Evolutionary conservation across 2,888 invertebrate genomes (phyloP).

Genomic region (Anaspis maculata): DNA sequence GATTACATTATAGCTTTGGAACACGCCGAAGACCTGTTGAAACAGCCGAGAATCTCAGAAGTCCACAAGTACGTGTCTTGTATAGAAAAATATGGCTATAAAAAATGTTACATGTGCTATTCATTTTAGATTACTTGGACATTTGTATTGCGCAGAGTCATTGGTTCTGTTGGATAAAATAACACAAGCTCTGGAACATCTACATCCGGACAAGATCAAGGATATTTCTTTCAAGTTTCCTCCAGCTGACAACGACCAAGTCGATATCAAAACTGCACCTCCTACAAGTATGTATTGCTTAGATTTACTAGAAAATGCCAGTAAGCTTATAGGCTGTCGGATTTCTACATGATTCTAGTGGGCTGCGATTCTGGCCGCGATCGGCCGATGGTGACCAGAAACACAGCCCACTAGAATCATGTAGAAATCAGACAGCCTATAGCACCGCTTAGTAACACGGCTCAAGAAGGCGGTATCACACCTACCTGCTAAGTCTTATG

Average conservation of each 20-base stretch:
- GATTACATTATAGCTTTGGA: slow-evolving; percentile 74
- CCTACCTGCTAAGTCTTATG: no score
- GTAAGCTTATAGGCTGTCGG: no score
- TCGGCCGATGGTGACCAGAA: no score
- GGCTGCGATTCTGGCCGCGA: no score
- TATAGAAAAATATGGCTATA: background rate
- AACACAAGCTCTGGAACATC: slow-evolving; percentile 72
- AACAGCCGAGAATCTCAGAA: slow-evolving; percentile 62
- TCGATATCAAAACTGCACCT: slow-evolving; percentile 32
- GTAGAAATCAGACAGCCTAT: no score
- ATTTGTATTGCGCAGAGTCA: slow-evolving; percentile 86
- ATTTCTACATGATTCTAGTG: no score
- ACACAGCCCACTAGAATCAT: no score
- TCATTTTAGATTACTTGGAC: slow-evolving; percentile 61
- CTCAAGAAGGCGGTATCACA: no score
- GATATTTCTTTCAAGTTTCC: slow-evolving; percentile 45
- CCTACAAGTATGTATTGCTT: slow-evolving; percentile 34
- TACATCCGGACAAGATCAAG: slow-evolving; percentile 67
- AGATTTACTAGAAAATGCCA: no score
- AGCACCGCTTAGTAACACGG: no score
- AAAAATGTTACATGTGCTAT: background rate
- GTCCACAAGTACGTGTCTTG: slow-evolving; percentile 50
- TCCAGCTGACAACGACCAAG: slow-evolving; percentile 43
- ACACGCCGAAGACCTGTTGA: slow-evolving; percentile 66
- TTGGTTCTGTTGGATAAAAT: slow-evolving; percentile 74